phyloP scores from a whole-genome alignment of 1,140 invertebrate genomes.

The Calosoma granatense region DNA sequence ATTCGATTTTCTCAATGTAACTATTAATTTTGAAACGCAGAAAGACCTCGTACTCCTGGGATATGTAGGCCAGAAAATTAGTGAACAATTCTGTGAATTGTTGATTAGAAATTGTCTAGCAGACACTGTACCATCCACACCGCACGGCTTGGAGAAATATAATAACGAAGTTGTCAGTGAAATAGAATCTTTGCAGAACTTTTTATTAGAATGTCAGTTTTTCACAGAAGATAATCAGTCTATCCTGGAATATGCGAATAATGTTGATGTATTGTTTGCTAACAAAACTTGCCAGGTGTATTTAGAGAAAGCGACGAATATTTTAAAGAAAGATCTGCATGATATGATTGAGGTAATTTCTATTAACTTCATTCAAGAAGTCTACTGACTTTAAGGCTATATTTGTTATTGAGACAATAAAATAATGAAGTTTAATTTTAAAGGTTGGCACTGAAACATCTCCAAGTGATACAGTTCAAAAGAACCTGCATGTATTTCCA shows the following conservation, averaged over 20 bases:
- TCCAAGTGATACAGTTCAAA: constrained; percentile 6
- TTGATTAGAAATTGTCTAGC: constrained; percentile 66
- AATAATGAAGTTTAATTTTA: constrained; percentile 18
- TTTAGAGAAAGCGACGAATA: constrained; percentile 52
- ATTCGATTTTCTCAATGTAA: constrained; percentile 47
- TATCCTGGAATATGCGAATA: constrained; percentile 56
- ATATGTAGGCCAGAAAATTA: constrained; percentile 49
- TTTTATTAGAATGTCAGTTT: constrained; percentile 47
- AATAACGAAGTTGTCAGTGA: constrained; percentile 47
- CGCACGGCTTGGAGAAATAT: constrained; percentile 56
- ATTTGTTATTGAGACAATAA: background rate
- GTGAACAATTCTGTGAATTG: constrained; percentile 49
- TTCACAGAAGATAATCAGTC: constrained; percentile 39
- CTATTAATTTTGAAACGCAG: constrained; percentile 43
- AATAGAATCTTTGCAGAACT: constrained; percentile 56
- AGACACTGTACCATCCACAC: constrained; percentile 62
- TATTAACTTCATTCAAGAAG: no score
- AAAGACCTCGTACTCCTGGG: constrained; percentile 44
- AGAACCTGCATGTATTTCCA: constrained; percentile 34
- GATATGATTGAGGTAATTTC: constrained; percentile 52
- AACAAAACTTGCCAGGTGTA: constrained; percentile 68
- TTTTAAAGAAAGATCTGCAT: constrained; percentile 76
- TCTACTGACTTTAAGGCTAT: no score
- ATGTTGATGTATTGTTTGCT: constrained; percentile 69
- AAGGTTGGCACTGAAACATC: constrained; percentile 15